phyloP scores from a whole-genome alignment of 1,140 invertebrate species.

The Philopotamus ludificatus region DNA sequence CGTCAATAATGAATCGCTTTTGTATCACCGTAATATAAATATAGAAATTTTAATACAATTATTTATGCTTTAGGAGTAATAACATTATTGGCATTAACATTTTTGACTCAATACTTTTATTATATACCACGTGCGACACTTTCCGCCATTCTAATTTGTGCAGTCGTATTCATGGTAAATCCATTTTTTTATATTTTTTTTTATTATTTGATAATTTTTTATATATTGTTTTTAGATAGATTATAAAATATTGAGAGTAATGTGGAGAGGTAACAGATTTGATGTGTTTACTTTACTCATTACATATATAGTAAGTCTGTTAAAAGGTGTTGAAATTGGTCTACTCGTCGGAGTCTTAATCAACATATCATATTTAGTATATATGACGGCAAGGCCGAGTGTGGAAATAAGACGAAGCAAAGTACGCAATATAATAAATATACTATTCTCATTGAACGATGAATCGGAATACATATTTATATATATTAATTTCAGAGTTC shows the following conservation, averaged over 20 bases:
- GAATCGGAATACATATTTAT: not conserved
- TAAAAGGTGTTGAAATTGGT: slow-evolving; percentile 82
- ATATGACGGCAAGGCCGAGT: slow-evolving; percentile 76
- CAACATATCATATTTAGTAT: slow-evolving; percentile 78
- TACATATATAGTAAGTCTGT: slow-evolving; percentile 77
- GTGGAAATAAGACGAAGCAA: slow-evolving; percentile 62
- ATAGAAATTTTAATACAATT: not conserved
- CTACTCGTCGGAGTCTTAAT: slow-evolving; percentile 82
- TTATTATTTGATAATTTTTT: not conserved
- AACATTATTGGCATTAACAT: slow-evolving; percentile 64
- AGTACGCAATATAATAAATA: slow-evolving; percentile 51
- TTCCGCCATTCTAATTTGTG: slow-evolving; percentile 81
- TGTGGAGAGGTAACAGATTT: slow-evolving; percentile 73
- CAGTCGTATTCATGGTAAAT: slow-evolving; percentile 83
- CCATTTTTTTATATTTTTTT: not conserved
- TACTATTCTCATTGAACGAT: not conserved
- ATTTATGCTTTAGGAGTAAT: slow-evolving; percentile 57
- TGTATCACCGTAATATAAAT: not conserved
- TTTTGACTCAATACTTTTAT: slow-evolving; percentile 81
- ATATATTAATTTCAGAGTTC: slow-evolving; percentile 34
- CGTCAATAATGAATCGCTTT: not conserved
- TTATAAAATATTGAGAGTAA: slow-evolving; percentile 62
- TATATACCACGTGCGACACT: slow-evolving; percentile 78
- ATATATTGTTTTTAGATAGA: slow-evolving; percentile 59
- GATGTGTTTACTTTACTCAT: slow-evolving; percentile 69